phyloP scores from a whole-genome alignment of 2,888 invertebrate genomes.

The Eupithecia exiguata region DNA sequence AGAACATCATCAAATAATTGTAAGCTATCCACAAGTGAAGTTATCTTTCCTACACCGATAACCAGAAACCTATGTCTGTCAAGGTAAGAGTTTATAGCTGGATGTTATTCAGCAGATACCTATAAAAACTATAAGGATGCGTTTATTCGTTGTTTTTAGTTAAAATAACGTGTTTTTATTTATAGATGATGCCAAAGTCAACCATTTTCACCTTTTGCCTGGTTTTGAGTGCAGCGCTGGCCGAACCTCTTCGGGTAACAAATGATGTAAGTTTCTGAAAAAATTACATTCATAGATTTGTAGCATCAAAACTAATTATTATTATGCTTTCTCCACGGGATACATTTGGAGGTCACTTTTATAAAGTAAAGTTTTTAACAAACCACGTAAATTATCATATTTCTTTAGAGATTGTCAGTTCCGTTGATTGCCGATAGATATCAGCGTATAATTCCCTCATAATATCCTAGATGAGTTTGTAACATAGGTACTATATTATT shows the following conservation, averaged over 20 bases:
- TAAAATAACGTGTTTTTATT: not conserved
- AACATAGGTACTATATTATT: not conserved
- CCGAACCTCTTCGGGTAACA: conserved; percentile 23
- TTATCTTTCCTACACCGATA: not conserved
- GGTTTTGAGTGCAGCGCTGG: conserved; percentile 24
- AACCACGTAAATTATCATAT: not conserved
- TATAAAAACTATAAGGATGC: too few relatives aligned
- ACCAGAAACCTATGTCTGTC: not conserved
- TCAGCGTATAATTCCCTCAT: too few relatives aligned
- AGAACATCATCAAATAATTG: conserved; percentile 22
- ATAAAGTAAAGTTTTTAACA: not conserved
- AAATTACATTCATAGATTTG: not conserved
- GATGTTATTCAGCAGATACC: not conserved
- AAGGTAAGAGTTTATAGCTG: conserved; percentile 23
- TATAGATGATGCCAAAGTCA: conserved; percentile 24
- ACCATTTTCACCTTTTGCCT: conserved; percentile 19
- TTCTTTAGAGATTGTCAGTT: not conserved
- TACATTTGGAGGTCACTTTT: not conserved
- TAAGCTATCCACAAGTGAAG: conserved; percentile 18
- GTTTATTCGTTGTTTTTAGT: not conserved
- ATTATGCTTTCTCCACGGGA: too few relatives aligned
- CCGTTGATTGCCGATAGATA: not conserved
- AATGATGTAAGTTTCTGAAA: conserved; percentile 25
- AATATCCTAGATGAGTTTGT: too few relatives aligned
- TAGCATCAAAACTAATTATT: too few relatives aligned